These are phyloP conservation scores for Drosophila sp. DNA, from an alignment of 1,140 invertebrate genomes.

Conservation along the genomic window DNA sequence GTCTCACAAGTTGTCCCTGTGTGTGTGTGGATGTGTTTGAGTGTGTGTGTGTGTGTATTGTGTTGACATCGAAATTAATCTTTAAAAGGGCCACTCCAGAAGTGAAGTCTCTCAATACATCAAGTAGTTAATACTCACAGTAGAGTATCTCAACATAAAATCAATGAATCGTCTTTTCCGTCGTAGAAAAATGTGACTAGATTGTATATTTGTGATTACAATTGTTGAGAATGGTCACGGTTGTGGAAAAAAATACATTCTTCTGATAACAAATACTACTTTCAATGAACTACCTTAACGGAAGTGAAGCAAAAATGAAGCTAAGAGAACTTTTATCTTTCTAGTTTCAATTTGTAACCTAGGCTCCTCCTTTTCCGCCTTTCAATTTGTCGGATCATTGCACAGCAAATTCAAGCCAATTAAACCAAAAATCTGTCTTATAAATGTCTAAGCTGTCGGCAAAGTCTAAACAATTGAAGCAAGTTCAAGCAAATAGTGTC, in stretches of 20 bases:
- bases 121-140: conserved; percentile 1
- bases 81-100: background rate
- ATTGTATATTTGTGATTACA: background rate
- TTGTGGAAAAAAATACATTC: background rate
- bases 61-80: conserved; percentile 8
- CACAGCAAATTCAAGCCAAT: conserved; percentile 45
- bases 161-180: conserved; percentile 9
- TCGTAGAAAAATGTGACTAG: background rate
- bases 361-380: background rate
- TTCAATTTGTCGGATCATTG: conserved; percentile 35
- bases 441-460: conserved; percentile 26
- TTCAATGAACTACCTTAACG: too few species aligned
- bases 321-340: background rate
- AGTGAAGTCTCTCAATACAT: background rate
- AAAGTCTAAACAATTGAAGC: conserved; percentile 44
- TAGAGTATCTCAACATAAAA: conserved; percentile 2
- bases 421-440: conserved; percentile 26
- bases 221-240: conserved; percentile 7
- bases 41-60: conserved; percentile 20
- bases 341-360: too few species aligned
- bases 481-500: conserved; percentile 40
- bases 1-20: conserved; percentile 17
- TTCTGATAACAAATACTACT: background rate
- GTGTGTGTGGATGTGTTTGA: conserved; percentile 2
- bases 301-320: background rate